Evolutionary conservation across 2,888 invertebrate species (phyloP), one percentile per base, ranked within the genome.

Genomic region (Pimpla rufipes): DNA sequence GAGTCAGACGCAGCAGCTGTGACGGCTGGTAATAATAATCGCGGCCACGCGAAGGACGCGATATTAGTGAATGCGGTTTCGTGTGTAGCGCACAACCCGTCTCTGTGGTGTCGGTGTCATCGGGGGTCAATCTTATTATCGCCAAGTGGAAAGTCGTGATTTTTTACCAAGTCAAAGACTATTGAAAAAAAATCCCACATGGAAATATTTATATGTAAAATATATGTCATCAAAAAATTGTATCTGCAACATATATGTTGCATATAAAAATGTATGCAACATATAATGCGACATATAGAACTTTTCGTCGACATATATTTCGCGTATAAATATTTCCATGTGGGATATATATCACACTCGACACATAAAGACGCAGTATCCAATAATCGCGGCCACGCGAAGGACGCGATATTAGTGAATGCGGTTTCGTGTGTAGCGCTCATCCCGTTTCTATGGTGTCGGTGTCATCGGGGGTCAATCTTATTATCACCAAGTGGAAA

Each of bases 1-100:
- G 68, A 80, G 77, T 47, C 83, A 66, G 73, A 68, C 62, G 66
- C 57, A 42, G 40, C 83, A 84, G 83, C 83, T 84, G 83, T 84
- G 83, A 78, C 77, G 73, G 35, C 74, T 47, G 13, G 57, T 74
- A 57, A 64, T 78, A 78, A 84, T 78, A 78, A 77, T 81, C 29
- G 29, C 29, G 29, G 75, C 67, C 74, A 62, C 59, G 50, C 50
- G 59, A 62, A 62, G 67, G 59, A 73, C 67, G 67, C 68, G 73
- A 75, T 80, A 78, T 70, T 57, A 52, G 67, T 79, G 75, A 81
- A 80, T 59, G 45, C 59, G 23, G 18, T 35, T 77, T 57, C 5
- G 29, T 5, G 29, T 5, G 29, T 29, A 5, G 5, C 29, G 23
- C 29, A 7, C 40, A 67, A 59, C 18, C 21, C 40, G 2, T 21